Percentiles rank a stretch among this genome's conserved stretches.
These are phyloP conservation scores for Hydropsyche tenuis DNA, from an alignment of 1,140 invertebrate genomes.

Conservation along the genomic window DNA sequence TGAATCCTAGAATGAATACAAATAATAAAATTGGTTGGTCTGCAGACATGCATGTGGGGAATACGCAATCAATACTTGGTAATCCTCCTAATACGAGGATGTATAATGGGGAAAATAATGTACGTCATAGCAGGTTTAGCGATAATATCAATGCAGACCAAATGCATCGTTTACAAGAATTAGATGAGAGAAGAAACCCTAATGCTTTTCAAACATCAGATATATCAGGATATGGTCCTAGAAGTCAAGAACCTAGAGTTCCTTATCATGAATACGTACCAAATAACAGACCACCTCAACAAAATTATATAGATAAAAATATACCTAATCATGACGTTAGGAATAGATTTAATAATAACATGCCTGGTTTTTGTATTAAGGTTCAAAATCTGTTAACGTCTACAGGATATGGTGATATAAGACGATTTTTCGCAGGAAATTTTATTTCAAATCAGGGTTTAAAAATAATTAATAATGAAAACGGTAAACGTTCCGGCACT, in stretches of 20 bases:
- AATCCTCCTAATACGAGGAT: constrained; percentile 2
- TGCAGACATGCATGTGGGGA: not conserved
- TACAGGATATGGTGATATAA: constrained; percentile 78
- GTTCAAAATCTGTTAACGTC: constrained; percentile 72
- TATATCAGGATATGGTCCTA: constrained; percentile 42
- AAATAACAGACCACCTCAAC: constrained; percentile 24
- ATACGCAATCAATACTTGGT: not conserved
- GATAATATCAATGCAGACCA: constrained; percentile 43
- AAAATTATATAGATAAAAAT: constrained; percentile 31
- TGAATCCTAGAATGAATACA: constrained; percentile 22
- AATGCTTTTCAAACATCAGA: constrained; percentile 64
- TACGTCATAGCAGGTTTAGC: constrained; percentile 18
- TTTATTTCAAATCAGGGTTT: constrained; percentile 83
- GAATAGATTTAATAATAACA: constrained; percentile 23
- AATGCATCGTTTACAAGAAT: constrained; percentile 62
- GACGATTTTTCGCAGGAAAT: constrained; percentile 79
- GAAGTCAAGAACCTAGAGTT: constrained; percentile 22
- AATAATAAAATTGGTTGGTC: not conserved
- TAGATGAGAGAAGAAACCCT: constrained; percentile 67
- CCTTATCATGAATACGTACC: constrained; percentile 41
- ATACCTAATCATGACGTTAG: constrained; percentile 34
- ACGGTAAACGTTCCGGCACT: constrained; percentile 79
- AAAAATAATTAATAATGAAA: constrained; percentile 82
- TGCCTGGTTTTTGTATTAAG: constrained; percentile 68
- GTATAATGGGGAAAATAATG: not conserved